Evolutionary conservation across 2,797 vertebrate genomes (phyloP), one percentile per base, ranked within the genome.

Genomic region (Hippoglossus hippoglossus): DNA sequence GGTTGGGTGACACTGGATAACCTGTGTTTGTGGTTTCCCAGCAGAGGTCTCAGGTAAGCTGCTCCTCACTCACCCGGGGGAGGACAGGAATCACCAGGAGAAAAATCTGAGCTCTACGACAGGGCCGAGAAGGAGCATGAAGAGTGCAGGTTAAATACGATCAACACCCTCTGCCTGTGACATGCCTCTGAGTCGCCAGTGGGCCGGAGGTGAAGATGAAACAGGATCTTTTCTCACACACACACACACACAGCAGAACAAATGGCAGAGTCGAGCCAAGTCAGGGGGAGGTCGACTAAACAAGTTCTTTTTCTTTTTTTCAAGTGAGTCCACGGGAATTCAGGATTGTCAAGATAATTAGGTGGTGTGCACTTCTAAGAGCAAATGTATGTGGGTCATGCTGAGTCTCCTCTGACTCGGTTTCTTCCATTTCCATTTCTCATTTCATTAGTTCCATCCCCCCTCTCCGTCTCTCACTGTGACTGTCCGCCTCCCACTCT

Each of bases 361-460:
- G 41, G 82, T 3, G 36, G 31, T 73, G 73, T 63, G 54, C 71
- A 80, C 62, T 70, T 71, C 64, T 24, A 60, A 70, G 50, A 77
- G 69, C 26, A 59, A 67, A 22, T 77, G 66, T 69, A 80, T 77
- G 55, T 86, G 74, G 80, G 76, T 84, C 86, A 87, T 24, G 53
- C 46, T 44, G 71, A 78, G 60, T 75, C 21, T 75, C 68, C 16
- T 44, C 41, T 44, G 41, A 49, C 57, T 67, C 10, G 25, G 34
- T 51, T 52, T 57, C 41, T 31, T 7, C 11, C 57, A 60, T 47
- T 28, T 22, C 24, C 41, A 47, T 75, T 71, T 77, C 58, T 85
- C 65, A 59, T 89, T 83, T 79, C 69, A 78, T 90, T 79, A 84
- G 79, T 78, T 79, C 80, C 72, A 81, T 62, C 59, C 55, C 55